Evolutionary conservation across 1,140 invertebrate genomes (phyloP).

Genomic region (Stegodyphus dumicola): DNA sequence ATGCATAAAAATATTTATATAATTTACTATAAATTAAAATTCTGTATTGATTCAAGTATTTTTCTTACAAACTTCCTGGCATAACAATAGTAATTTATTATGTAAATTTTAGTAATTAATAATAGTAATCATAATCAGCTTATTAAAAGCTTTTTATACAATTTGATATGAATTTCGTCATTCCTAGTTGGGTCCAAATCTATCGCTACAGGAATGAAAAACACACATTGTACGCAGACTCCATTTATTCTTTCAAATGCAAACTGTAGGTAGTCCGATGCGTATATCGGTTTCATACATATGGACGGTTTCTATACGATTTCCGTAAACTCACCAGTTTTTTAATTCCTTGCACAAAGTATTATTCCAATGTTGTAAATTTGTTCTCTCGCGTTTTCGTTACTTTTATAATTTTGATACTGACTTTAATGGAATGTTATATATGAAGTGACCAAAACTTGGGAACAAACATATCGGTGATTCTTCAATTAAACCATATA

Average conservation of each 20-base stretch:
- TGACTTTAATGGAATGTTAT: conserved; percentile 18
- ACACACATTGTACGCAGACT: neutral
- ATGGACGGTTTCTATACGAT: neutral
- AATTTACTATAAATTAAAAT: no score
- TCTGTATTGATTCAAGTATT: no score
- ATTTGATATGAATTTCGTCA: neutral
- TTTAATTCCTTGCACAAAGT: conserved; percentile 44
- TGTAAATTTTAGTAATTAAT: no score
- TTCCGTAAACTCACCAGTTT: neutral
- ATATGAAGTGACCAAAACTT: conserved; percentile 22
- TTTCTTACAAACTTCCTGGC: no score
- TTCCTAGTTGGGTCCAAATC: neutral
- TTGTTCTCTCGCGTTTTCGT: conserved; percentile 18
- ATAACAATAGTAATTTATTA: no score
- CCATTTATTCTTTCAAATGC: neutral
- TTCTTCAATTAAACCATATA: no score
- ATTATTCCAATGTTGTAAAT: conserved; percentile 15
- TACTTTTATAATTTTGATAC: conserved; percentile 59
- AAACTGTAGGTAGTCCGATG: neutral
- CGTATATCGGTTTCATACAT: neutral
- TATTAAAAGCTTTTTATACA: no score
- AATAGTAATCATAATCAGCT: no score
- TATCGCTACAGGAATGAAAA: neutral
- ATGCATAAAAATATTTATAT: no score
- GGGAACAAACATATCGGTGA: conserved; percentile 23